A percentile compares a stretch with the other conserved stretches of the same genome.
These are phyloP conservation scores for Zaprionus tsacasi DNA, from an alignment of 1,140 invertebrate species.

Conservation along the genomic window DNA sequence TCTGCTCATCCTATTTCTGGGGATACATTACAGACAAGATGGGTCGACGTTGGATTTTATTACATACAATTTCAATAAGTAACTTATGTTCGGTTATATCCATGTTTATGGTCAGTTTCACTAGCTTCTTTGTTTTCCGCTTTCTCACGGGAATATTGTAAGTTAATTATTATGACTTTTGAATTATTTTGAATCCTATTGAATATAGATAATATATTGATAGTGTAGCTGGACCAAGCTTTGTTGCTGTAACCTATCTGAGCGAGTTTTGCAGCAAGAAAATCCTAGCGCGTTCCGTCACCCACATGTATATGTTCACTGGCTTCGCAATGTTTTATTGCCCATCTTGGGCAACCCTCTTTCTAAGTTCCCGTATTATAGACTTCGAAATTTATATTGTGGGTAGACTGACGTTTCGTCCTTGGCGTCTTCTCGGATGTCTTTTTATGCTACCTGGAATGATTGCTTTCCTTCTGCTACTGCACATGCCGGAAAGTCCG, in stretches of 20 bases:
- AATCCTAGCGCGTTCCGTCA: constrained; percentile 50
- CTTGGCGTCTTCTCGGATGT: constrained; percentile 55
- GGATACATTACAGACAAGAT: no score
- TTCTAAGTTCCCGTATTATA: constrained; percentile 21
- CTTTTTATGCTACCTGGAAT: constrained; percentile 52
- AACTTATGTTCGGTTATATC: no score
- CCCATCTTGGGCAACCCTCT: constrained; percentile 34
- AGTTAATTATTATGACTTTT: no score
- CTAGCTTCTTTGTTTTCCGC: no score
- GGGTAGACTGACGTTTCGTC: constrained; percentile 31
- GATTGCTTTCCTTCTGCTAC: constrained; percentile 45
- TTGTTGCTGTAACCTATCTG: constrained; percentile 59
- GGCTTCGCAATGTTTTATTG: no score
- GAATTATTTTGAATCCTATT: constrained; percentile 51
- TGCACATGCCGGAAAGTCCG: no score
- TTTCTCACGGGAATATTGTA: no score
- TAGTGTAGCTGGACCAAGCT: constrained; percentile 66
- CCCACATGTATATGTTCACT: constrained; percentile 62
- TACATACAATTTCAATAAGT: no score
- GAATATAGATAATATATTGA: no score
- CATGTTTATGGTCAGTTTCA: no score
- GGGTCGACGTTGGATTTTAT: no score
- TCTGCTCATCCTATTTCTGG: no score
- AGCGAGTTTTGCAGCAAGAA: constrained; percentile 62
- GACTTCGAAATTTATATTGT: constrained; percentile 48